Evolutionary conservation across 30 jellyfish, hydroid and myxozoan genomes (phyloP).

Genomic region (Aurelia coerulea): DNA sequence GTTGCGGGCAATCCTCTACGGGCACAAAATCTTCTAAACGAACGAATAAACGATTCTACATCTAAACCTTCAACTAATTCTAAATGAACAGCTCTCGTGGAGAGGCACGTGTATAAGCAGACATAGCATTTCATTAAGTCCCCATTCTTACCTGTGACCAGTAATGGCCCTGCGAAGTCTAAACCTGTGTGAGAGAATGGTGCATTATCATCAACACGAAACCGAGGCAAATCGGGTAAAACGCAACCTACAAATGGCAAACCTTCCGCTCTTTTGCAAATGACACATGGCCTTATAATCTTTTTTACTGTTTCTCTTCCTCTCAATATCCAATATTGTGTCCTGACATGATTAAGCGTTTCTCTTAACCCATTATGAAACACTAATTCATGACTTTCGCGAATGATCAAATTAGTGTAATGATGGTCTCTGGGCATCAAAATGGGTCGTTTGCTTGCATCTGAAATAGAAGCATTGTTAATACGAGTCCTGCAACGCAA

Average conservation of each 20-base stretch:
- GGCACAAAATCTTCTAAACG: too few species aligned
- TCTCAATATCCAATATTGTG: conserved; percentile 13
- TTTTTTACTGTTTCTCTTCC: conserved; percentile 22
- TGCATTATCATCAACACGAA: conserved; percentile 9
- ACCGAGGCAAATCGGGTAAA: conserved; percentile 15
- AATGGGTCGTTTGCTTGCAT: too few species aligned
- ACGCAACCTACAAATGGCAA: neutral
- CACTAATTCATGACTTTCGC: too few species aligned
- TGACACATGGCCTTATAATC: conserved; percentile 28
- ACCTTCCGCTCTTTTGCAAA: neutral
- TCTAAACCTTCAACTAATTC: too few species aligned
- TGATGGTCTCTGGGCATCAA: too few species aligned
- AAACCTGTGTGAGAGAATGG: conserved; percentile 4
- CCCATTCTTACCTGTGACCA: neutral
- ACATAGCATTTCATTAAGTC: neutral
- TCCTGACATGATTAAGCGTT: neutral
- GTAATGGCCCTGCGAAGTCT: neutral
- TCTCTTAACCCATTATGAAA: too few species aligned
- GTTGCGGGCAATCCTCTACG: too few species aligned
- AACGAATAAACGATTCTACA: too few species aligned
- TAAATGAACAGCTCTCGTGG: neutral
- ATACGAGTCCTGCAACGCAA: too few species aligned
- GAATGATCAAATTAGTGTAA: too few species aligned
- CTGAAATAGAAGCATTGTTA: too few species aligned
- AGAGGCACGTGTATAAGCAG: neutral